These are phyloP conservation scores for Rhinopithecus roxellana DNA, from an alignment of 2,113 vertebrate species.

Conservation along the genomic window DNA sequence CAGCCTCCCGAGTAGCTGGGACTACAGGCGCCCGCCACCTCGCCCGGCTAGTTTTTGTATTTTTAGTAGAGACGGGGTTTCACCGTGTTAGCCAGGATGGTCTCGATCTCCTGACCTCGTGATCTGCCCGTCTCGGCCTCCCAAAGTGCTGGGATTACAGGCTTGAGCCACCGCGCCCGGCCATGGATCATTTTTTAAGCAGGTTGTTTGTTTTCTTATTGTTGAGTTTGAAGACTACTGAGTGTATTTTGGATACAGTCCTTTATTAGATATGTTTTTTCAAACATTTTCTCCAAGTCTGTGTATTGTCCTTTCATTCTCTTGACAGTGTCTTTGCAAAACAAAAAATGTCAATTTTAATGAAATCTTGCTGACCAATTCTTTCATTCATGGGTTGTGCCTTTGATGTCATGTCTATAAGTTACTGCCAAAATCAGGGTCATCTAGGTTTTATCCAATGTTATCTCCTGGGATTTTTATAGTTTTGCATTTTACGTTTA, in stretches of 20 bases:
- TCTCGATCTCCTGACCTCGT: too few species aligned
- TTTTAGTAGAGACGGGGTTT: too few species aligned
- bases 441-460: neutral
- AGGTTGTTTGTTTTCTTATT: neutral
- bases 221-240: neutral
- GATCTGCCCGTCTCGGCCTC: too few species aligned
- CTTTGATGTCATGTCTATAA: neutral
- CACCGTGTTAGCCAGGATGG: too few species aligned
- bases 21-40: too few species aligned
- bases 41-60: too few species aligned
- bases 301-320: neutral
- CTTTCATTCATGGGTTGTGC: neutral
- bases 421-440: neutral
- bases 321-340: neutral
- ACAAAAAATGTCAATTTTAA: neutral
- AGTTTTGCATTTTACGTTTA: neutral
- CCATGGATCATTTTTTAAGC: neutral
- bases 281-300: neutral
- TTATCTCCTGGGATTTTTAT: neutral
- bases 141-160: too few species aligned
- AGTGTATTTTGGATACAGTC: neutral
- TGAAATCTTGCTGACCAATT: neutral
- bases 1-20: too few species aligned
- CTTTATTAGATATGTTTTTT: neutral
- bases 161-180: too few species aligned